Evolutionary conservation across 1,140 invertebrate genomes (phyloP).

Genomic region (Rhyacophila brunnea): DNA sequence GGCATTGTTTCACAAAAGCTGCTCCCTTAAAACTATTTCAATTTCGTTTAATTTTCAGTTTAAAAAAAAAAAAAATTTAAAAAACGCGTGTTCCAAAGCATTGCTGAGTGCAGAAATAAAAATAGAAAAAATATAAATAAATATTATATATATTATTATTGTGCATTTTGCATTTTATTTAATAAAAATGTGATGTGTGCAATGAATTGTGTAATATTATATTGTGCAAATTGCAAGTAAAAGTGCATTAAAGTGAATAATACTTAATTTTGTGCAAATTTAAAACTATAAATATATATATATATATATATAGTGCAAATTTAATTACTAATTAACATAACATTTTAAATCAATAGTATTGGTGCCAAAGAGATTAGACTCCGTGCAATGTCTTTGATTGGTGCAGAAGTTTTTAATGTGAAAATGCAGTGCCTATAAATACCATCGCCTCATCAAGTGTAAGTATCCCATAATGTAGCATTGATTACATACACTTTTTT

Average conservation of each 20-base stretch:
- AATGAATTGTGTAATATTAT: neutral
- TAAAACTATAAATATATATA: no score
- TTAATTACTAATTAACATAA: no score
- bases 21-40: conserved; percentile 12
- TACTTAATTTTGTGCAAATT: conserved; percentile 5
- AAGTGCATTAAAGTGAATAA: neutral
- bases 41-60: conserved; percentile 2
- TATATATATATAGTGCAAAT: no score
- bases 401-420: conserved; percentile 24
- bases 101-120: neutral
- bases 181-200: conserved; percentile 1
- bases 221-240: neutral
- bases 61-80: neutral
- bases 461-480: neutral
- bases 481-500: neutral
- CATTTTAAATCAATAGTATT: no score
- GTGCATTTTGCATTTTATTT: neutral
- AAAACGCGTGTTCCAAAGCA: neutral
- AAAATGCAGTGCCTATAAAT: conserved; percentile 36
- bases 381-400: neutral
- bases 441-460: neutral
- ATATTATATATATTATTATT: neutral
- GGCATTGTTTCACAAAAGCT: conserved; percentile 23
- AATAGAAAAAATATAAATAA: neutral
- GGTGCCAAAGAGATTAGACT: no score